Evolutionary conservation across 2,113 vertebrate genomes (phyloP).

Genomic region (Procavia capensis): DNA sequence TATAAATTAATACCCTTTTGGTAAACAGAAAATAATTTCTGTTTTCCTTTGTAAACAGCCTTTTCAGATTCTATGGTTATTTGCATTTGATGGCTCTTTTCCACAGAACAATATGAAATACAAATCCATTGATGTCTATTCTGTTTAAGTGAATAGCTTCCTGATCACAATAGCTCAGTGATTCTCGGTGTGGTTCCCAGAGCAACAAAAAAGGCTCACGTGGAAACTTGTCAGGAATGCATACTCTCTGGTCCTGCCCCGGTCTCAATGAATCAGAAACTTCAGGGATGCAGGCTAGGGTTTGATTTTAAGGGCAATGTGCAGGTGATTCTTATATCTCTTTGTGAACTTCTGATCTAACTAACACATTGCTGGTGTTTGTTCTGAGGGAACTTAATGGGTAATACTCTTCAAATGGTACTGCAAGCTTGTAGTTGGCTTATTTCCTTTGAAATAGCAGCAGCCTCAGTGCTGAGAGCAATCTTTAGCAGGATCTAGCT

Average conservation of each 20-base stretch:
- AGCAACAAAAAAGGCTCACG: not conserved
- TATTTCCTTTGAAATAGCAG: not conserved
- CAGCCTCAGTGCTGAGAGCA: not conserved
- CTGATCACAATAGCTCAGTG: not conserved
- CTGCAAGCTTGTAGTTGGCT: not conserved
- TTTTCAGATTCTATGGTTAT: not conserved
- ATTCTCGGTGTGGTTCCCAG: not conserved
- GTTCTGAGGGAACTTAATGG: not conserved
- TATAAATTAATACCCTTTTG: not conserved
- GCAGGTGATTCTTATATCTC: not conserved
- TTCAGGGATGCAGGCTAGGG: not conserved
- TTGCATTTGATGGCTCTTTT: not conserved
- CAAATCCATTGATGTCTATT: not conserved
- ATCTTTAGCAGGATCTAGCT: too few species aligned
- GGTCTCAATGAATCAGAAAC: not conserved
- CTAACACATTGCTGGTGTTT: not conserved
- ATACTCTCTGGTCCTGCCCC: not conserved
- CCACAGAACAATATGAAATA: not conserved
- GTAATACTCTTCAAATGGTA: not conserved
- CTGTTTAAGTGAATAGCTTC: not conserved
- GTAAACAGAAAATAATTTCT: not conserved
- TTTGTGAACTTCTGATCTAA: not conserved
- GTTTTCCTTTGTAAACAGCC: conserved; percentile 9
- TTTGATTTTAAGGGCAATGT: not conserved
- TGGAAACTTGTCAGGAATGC: not conserved